A percentile compares a stretch with the other conserved stretches of the same genome.
Evolutionary conservation across 2,797 vertebrate species (phyloP).

Genomic region (Acanthurus leucopareius): DNA sequence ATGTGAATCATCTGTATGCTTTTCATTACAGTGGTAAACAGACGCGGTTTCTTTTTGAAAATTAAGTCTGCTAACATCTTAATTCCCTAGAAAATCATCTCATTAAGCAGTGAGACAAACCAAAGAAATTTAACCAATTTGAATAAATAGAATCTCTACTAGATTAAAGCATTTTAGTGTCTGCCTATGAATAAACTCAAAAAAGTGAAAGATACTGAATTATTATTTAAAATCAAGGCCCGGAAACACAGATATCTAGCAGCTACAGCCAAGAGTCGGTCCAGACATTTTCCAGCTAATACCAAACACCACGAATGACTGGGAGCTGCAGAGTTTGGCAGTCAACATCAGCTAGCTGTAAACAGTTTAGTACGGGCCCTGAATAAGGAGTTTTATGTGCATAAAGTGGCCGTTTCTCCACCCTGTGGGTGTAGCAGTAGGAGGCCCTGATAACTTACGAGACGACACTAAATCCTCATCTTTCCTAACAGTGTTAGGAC

Average conservation of each 20-base stretch:
- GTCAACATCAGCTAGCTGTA: slow-evolving; percentile 35
- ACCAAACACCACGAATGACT: background rate
- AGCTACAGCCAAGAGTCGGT: background rate
- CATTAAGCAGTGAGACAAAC: background rate
- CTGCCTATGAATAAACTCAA: background rate
- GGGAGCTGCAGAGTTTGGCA: slow-evolving; percentile 25
- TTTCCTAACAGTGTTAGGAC: slow-evolving; percentile 23
- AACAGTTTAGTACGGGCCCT: slow-evolving; percentile 39
- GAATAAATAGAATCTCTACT: slow-evolving; percentile 9
- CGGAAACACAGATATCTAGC: background rate
- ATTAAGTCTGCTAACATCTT: background rate
- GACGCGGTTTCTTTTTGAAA: background rate
- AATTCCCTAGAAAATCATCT: slow-evolving; percentile 1
- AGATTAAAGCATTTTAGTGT: background rate
- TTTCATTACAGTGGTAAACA: background rate
- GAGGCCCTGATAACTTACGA: slow-evolving; percentile 39
- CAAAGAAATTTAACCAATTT: slow-evolving; percentile 4
- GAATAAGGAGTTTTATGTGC: slow-evolving; percentile 53
- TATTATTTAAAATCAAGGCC: slow-evolving; percentile 7
- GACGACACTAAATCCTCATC: slow-evolving; percentile 37
- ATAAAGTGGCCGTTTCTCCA: slow-evolving; percentile 34
- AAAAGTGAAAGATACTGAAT: background rate
- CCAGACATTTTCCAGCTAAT: slow-evolving; percentile 9
- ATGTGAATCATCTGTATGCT: background rate
- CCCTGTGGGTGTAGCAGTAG: slow-evolving; percentile 29